Evolutionary conservation across 2,888 invertebrate species (phyloP), one percentile per base, ranked within the genome.

Genomic region (Spodoptera exigua): DNA sequence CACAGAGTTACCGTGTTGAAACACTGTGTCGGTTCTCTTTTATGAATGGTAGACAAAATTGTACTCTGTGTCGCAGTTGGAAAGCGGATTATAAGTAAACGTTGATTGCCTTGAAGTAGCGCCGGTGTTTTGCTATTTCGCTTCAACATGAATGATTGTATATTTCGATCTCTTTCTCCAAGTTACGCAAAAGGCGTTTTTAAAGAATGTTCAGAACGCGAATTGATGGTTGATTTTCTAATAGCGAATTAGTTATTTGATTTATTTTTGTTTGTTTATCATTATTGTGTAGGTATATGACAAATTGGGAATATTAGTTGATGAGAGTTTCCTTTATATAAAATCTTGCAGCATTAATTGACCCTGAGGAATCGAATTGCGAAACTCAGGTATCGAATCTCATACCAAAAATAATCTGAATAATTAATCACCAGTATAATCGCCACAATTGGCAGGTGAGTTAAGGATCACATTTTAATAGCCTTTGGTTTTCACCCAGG

Each of bases 71-170:
- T 76, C 75, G 70, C 76, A 78, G 81, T 72, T 89, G 90, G 90
- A 91, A 92, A 89, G 85, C 89, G 82, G 79, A 75, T 80, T 80
- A 74, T 69, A 81, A 87, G 91, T 90, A 92, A 92, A 92, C 93
- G 93, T 93, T 86, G 93, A 84, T 93, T 89, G 83, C 93, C 93
- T 93, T 93, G 93, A 93, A 84, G 84, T 82, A 81, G 77, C 84
- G 83, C 81, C 79, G 80, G 74, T 76, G 69, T 60, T 51, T 37
- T 65, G 27, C 78, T 52, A 47, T 89, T 88, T 71, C 81, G 54
- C 70, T 89, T 83, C 43, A 41, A 45, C 84, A 18, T 41, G 51
- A 35, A 3, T 17, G 37, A 32, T 21, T 16, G 1, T 16, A 52
- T 86, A 84, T 80, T 35, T 51, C 70, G 61, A 36, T 92, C 89